phyloP scores from a whole-genome alignment of 2,888 invertebrate species.

The Cryptocephalus moraei region DNA sequence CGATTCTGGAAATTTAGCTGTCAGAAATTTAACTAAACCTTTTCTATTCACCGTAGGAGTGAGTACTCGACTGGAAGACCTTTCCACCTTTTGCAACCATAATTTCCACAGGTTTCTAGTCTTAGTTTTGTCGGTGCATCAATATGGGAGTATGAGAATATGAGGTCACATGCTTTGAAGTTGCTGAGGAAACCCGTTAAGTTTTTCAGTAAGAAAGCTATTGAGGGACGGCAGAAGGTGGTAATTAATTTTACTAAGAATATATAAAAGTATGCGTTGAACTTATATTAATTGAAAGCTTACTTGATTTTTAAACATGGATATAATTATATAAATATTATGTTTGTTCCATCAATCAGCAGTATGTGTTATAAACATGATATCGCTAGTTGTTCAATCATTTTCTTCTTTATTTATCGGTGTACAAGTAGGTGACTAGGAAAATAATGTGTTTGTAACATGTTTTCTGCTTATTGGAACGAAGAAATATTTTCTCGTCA shows the following conservation, averaged over 20 bases:
- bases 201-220: conserved; percentile 39
- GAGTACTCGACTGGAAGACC: conserved; percentile 22
- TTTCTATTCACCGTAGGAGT: conserved; percentile 56
- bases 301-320: no score
- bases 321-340: no score
- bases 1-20: conserved; percentile 38
- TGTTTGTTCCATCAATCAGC: no score
- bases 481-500: no score
- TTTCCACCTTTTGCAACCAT: not conserved
- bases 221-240: conserved; percentile 15
- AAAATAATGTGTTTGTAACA: no score
- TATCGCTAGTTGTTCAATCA: no score
- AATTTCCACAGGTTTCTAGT: conserved; percentile 35
- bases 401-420: no score
- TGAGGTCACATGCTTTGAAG: conserved; percentile 45
- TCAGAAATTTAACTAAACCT: conserved; percentile 47
- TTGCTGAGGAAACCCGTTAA: conserved; percentile 43
- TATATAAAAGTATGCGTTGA: no score
- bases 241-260: conserved; percentile 14
- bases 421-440: no score
- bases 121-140: conserved; percentile 64
- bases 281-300: no score
- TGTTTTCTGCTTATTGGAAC: no score
- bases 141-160: conserved; percentile 81
- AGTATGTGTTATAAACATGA: no score